phyloP scores from a whole-genome alignment of 2,888 invertebrate species.

The Heliconius erato region DNA sequence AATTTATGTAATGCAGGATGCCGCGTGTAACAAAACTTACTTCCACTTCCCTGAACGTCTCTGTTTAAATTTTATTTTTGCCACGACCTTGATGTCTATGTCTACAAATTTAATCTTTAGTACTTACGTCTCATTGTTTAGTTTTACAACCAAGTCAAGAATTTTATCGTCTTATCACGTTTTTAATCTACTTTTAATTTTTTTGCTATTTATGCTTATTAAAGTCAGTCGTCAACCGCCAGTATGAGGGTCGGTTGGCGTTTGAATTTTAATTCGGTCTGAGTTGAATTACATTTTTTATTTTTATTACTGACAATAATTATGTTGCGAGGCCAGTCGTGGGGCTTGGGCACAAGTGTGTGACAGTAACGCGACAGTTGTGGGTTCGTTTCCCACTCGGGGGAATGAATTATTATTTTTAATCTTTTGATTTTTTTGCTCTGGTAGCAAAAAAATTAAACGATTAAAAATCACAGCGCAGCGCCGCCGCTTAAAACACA shows the following conservation, averaged over 20 bases:
- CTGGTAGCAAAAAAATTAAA: no score
- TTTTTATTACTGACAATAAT: background rate
- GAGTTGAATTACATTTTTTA: background rate
- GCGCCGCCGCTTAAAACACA: no score
- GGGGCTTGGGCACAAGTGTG: no score
- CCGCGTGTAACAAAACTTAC: constrained; percentile 55
- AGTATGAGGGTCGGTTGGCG: background rate
- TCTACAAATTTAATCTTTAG: constrained; percentile 33
- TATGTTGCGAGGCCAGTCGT: background rate
- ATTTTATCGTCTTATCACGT: constrained; percentile 27
- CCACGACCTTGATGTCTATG: constrained; percentile 37
- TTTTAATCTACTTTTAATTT: constrained; percentile 25
- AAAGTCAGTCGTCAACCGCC: constrained; percentile 14
- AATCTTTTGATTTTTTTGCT: no score
- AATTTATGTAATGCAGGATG: constrained; percentile 62
- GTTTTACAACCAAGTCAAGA: constrained; percentile 27
- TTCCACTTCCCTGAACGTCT: constrained; percentile 56
- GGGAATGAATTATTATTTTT: no score
- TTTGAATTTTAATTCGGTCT: constrained; percentile 4
- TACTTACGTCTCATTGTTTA: constrained; percentile 13
- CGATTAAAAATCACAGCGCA: no score
- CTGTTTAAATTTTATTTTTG: constrained; percentile 27
- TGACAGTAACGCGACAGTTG: no score
- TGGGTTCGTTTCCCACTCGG: no score
- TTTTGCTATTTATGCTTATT: constrained; percentile 27